phyloP scores from a whole-genome alignment of 2,888 invertebrate genomes.

The Hydriomena furcata region DNA sequence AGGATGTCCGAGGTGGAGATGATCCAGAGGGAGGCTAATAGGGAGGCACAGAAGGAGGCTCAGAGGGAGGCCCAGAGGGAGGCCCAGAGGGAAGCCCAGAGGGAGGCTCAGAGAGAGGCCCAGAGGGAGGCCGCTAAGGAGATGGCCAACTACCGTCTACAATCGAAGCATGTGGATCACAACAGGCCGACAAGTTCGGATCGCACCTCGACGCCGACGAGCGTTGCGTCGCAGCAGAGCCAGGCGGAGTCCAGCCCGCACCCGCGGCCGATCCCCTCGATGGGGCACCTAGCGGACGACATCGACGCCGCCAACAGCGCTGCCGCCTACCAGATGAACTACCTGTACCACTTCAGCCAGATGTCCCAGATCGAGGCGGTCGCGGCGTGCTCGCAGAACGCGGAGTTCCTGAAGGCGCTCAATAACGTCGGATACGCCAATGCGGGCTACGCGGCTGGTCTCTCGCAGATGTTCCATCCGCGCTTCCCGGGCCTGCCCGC shows the following conservation, averaged over 20 bases:
- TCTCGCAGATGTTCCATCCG: constrained; percentile 76
- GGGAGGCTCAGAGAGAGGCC: no score
- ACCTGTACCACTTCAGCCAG: constrained; percentile 82
- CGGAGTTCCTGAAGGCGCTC: constrained; percentile 84
- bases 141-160: not conserved
- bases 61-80: no score
- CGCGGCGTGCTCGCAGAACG: constrained; percentile 81
- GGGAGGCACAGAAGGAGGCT: no score
- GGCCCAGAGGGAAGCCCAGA: no score
- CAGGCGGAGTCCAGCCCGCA: constrained; percentile 48
- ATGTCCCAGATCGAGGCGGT: constrained; percentile 84
- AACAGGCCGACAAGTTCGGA: constrained; percentile 12
- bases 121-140: constrained; percentile 3
- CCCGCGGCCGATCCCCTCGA: constrained; percentile 63
- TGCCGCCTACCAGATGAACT: constrained; percentile 88
- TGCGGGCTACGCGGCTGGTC: constrained; percentile 68
- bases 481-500: constrained; percentile 72
- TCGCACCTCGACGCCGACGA: constrained; percentile 7
- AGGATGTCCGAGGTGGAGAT: constrained; percentile 4
- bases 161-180: constrained; percentile 7
- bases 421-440: constrained; percentile 76
- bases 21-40: no score
- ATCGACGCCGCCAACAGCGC: constrained; percentile 88
- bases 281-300: constrained; percentile 82
- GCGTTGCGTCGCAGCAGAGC: constrained; percentile 38